Base-by-base conservation (phyloP, 1,140 invertebrate species). In the Zaprionus davidi region DNA sequence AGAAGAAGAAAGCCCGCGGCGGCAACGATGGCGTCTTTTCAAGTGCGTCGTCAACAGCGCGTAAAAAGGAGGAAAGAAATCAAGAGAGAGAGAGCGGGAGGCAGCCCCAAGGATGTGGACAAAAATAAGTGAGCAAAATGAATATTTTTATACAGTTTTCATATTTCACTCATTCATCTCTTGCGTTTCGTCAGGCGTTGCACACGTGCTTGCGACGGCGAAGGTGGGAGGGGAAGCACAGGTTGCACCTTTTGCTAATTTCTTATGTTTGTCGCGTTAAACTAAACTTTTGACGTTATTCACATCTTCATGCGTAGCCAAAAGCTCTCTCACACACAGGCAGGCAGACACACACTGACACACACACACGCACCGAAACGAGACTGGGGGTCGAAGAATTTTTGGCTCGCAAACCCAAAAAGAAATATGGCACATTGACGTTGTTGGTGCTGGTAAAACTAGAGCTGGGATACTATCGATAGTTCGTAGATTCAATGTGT, bases 401-500 rank as follows among this genome's bases (percentile, higher is more conserved):
- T 80, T 82, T 87, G 74, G 76, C 83, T 83, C 44, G 72, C 70
- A 59, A 87, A 86, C 69, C 53, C 53, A 67, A 79, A 87, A 71
- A 76, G 71, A 86, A 86, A 80, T 87, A 82, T 86, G 76, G 76
- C 68, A 81, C 78, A 82, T 78, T 84, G 78, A 81, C 81, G 81
- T 85, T 78, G 65, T 20, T 58, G 63, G 15, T 65, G 38, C 74
- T 75, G 53, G 34, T 51, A 44, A 78, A 71, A 71, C 69, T 70
- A 46, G 71, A 65, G 58, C 38, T 41, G 38, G 31, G 31, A 11
- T 34, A 34, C 31, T 34, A 34, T 34, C 31, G 31, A 34, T 11
- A 34, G 31, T 34, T 34, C 2, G 31, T 2, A 34, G 11, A 11
- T 34, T 34, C 9, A 34, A 34, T 3, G 31, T 34, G 9, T 34